Evolutionary conservation across 2,888 invertebrate species (phyloP).

Genomic region (Polyommatus icarus): DNA sequence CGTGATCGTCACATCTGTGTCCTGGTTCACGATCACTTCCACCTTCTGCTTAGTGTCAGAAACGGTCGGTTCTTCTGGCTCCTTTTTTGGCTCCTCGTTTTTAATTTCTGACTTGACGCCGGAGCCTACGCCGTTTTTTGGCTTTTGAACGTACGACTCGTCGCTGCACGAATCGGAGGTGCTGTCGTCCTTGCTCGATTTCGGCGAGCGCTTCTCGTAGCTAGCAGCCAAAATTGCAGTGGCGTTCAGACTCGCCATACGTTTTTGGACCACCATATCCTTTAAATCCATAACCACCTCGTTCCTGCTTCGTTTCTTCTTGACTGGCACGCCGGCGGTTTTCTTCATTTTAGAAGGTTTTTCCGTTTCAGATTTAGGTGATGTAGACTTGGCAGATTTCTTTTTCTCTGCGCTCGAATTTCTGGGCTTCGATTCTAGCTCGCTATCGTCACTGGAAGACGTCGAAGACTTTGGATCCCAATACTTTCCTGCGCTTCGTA

Average conservation of each 20-base stretch:
- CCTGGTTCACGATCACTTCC: slow-evolving; percentile 91
- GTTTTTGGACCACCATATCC: slow-evolving; percentile 92
- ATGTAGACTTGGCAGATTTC: slow-evolving; percentile 60
- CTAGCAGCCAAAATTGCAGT: slow-evolving; percentile 94
- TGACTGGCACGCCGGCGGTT: slow-evolving; percentile 66
- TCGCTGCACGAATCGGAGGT: slow-evolving; percentile 80
- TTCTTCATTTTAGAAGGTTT: slow-evolving; percentile 74
- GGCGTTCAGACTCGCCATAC: slow-evolving; percentile 95
- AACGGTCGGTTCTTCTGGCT: slow-evolving; percentile 58
- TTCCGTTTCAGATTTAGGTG: slow-evolving; percentile 74
- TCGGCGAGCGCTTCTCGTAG: slow-evolving; percentile 86
- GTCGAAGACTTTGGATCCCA: slow-evolving; percentile 90
- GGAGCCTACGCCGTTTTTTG: slow-evolving; percentile 77
- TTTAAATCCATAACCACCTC: slow-evolving; percentile 89
- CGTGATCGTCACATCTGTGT: slow-evolving; percentile 93
- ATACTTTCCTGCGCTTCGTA: slow-evolving; percentile 89
- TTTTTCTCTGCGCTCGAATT: slow-evolving; percentile 60
- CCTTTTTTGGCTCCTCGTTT: slow-evolving; percentile 68
- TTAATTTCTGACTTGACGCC: slow-evolving; percentile 79
- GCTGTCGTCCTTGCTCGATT: slow-evolving; percentile 80
- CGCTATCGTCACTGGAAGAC: slow-evolving; percentile 81
- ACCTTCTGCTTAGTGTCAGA: slow-evolving; percentile 80
- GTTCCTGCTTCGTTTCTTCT: slow-evolving; percentile 80
- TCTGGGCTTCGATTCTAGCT: slow-evolving; percentile 70
- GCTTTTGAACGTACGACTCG: slow-evolving; percentile 74